Evolutionary conservation across 2,888 invertebrate species (phyloP).

Genomic region (Taphrorychus bicolor): DNA sequence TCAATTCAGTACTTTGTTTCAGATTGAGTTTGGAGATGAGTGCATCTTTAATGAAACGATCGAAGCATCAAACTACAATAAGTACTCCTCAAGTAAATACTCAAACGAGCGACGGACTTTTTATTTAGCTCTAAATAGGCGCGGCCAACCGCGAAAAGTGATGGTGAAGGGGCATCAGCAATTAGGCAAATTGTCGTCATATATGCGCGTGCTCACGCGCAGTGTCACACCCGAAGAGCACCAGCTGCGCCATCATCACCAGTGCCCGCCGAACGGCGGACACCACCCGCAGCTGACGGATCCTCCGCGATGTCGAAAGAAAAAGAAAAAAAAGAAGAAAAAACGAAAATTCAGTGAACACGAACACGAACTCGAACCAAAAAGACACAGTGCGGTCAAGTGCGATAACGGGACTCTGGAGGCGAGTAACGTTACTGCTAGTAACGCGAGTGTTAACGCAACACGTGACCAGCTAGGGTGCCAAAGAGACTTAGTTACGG

Average conservation of each 20-base stretch:
- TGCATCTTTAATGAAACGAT: constrained; percentile 89
- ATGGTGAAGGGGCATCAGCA: constrained; percentile 71
- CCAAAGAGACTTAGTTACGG: constrained; percentile 58
- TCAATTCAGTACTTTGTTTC: constrained; percentile 54
- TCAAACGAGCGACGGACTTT: constrained; percentile 73
- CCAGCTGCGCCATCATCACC: constrained; percentile 58
- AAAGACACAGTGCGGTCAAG: constrained; percentile 36
- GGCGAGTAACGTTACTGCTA: constrained; percentile 42
- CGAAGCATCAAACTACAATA: constrained; percentile 85
- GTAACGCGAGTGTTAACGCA: constrained; percentile 27
- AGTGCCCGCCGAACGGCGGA: constrained; percentile 44
- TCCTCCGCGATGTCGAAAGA: constrained; percentile 61
- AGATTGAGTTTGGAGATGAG: constrained; percentile 81
- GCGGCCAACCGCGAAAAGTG: constrained; percentile 74
- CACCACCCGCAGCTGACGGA: constrained; percentile 52
- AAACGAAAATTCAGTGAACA: constrained; percentile 56
- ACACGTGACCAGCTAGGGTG: constrained; percentile 56
- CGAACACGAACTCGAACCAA: constrained; percentile 33
- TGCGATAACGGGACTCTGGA: constrained; percentile 34
- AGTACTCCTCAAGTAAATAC: constrained; percentile 79
- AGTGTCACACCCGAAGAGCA: constrained; percentile 64
- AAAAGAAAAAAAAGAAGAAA: constrained; percentile 63
- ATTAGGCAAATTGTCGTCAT: constrained; percentile 76
- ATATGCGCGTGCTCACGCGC: constrained; percentile 74
- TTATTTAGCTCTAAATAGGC: constrained; percentile 79